A percentile compares a stretch with the other conserved stretches of the same genome.
Conservation (phyloP, 2,888 invertebrate species). For the Tipula confusa region DNA sequence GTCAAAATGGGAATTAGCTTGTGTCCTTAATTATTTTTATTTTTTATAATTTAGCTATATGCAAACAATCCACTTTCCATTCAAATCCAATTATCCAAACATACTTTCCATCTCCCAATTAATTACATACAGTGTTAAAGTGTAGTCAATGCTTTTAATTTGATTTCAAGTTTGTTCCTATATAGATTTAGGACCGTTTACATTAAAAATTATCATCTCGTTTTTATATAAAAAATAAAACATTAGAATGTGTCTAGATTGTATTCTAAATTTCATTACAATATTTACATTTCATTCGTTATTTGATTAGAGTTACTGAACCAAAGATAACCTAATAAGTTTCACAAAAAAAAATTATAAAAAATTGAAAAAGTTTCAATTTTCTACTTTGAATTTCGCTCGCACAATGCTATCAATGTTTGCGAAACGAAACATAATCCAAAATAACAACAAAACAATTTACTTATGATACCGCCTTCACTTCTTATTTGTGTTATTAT, state of each 20-base stretch:
- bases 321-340: conserved; percentile 3
- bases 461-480: background rate
- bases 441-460: conserved; percentile 8
- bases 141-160: background rate
- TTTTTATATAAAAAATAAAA: background rate
- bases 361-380: background rate
- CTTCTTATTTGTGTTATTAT: background rate
- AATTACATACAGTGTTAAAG: too few species aligned
- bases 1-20: too few species aligned
- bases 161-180: background rate
- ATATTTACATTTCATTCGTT: background rate
- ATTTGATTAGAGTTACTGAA: background rate
- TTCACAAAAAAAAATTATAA: background rate
- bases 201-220: background rate
- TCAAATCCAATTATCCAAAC: too few species aligned
- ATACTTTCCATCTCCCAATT: too few species aligned
- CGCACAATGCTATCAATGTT: too few species aligned
- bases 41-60: too few species aligned
- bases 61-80: too few species aligned
- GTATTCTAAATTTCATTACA: background rate
- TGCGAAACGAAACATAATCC: background rate
- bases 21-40: too few species aligned
- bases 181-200: conserved; percentile 1
- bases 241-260: background rate
- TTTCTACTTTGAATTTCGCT: background rate